Evolutionary conservation across 64 coral and sea anemone species (phyloP), one percentile per base, ranked within the genome.

Genomic region (Stichodactyla mertensii): DNA sequence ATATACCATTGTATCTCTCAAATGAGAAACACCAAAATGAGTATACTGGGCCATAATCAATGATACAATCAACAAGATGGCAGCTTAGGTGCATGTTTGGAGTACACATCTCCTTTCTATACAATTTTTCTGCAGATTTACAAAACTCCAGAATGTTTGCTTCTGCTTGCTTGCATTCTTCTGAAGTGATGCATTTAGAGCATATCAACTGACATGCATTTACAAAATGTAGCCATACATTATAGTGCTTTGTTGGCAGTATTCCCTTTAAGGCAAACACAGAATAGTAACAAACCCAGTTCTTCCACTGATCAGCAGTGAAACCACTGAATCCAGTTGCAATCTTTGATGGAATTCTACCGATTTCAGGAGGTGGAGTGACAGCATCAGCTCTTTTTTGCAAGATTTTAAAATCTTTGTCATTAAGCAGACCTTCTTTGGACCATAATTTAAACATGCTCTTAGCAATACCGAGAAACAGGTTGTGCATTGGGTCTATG

Each of bases 21-120:
- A 78, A 78, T 12, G 71, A 78, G 14, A 78, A 78, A 14, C 71
- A 3, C 92, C 92, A 94, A 85, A 94, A 94, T 18, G 84, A 87
- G 58, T 94, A 90, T 7, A 94, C 85, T 23, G 88, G 92, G 4
- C 87, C 82, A 89, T 64, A 93, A 55, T 93, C 87, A 15, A 59
- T 31, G 18, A 91, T 79, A 31, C 81, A 90, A 19, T 87, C 85
- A 12, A 84, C 51, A 19, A 94, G 22, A 31, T 94, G 88, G 23
- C 70, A 64, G 27, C 86, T 22, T 10, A 90, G 57, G 55, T 90
- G 92, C 54, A 90, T 94, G 52, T 94, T 94, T 78, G 88, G 92
- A 53, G 92, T 90, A 77, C 80, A 57, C 16, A 10, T 83, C 6
- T 84, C 77, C 36, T 77, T 64, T 4, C 84, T 85, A 94, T 94